Conservation (phyloP, 2,888 invertebrate genomes). For the Pocota personata region DNA sequence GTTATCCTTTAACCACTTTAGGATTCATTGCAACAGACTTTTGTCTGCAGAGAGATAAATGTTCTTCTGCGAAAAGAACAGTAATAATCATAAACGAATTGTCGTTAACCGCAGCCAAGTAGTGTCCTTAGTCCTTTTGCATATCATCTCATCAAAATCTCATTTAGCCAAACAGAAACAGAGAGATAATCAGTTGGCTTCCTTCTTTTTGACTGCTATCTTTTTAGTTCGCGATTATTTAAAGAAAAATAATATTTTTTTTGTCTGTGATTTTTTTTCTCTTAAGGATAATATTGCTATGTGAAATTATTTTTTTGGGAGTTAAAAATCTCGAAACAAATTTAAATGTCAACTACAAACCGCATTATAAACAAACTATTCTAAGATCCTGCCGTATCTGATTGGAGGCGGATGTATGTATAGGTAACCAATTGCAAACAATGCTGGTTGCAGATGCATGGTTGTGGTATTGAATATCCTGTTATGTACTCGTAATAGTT, state of each 20-base stretch:
- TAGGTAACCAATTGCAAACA: not conserved
- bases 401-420: not conserved
- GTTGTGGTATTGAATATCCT: not conserved
- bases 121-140: constrained; percentile 8
- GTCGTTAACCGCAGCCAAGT: not conserved
- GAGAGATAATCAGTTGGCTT: not conserved
- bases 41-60: not conserved
- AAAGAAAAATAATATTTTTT: not conserved
- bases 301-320: not conserved
- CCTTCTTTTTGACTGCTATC: not conserved
- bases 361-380: not conserved
- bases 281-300: constrained; percentile 4
- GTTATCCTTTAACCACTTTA: not conserved
- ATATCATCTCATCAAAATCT: constrained; percentile 24
- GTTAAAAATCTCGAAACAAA: not conserved
- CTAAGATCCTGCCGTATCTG: not conserved
- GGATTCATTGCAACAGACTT: not conserved
- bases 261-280: not conserved
- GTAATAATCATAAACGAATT: constrained; percentile 21
- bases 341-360: not conserved
- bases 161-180: constrained; percentile 8
- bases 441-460: too few relatives aligned
- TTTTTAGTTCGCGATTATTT: not conserved
- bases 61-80: not conserved
- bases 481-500: not conserved